Conservation (phyloP, 2,888 invertebrate genomes). For the Sphaeridia pumilis region DNA sequence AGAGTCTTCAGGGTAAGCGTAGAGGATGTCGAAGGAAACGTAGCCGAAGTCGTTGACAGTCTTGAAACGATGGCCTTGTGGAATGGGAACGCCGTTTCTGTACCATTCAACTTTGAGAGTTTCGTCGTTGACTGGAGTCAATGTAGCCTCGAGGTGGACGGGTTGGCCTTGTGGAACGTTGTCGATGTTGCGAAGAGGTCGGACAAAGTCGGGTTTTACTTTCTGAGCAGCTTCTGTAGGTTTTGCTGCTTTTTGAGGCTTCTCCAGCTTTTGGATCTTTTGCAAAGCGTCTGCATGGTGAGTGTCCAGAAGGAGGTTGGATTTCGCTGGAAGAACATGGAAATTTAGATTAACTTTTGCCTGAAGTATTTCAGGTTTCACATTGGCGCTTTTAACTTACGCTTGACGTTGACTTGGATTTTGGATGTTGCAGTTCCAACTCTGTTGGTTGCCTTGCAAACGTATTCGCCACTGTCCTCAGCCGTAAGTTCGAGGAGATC, state of each 20-base stretch:
- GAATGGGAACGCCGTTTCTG: constrained; percentile 76
- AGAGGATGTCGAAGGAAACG: constrained; percentile 89
- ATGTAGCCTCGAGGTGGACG: constrained; percentile 84
- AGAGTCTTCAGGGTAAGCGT: constrained; percentile 92
- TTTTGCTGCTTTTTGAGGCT: constrained; percentile 60
- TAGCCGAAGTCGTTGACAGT: constrained; percentile 96
- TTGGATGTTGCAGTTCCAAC: constrained; percentile 72
- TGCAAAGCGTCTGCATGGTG: constrained; percentile 61
- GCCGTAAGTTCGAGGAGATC: constrained; percentile 88
- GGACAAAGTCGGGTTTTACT: constrained; percentile 80
- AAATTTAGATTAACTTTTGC: too few relatives aligned
- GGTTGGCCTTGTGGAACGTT: constrained; percentile 74
- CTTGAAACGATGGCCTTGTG: constrained; percentile 83
- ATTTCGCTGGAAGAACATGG: constrained; percentile 10
- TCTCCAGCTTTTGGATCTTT: constrained; percentile 85
- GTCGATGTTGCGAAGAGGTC: constrained; percentile 70
- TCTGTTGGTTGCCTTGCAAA: constrained; percentile 61
- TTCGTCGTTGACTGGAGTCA: constrained; percentile 95
- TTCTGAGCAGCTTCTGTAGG: constrained; percentile 62
- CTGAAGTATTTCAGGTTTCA: background rate
- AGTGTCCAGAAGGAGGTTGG: constrained; percentile 15
- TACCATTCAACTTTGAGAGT: constrained; percentile 99
- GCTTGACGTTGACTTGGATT: constrained; percentile 65
- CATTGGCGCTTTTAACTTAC: constrained; percentile 44
- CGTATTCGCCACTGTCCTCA: constrained; percentile 74